Evolutionary conservation across 2,113 vertebrate species (phyloP).

Genomic region (Anser cygnoides): DNA sequence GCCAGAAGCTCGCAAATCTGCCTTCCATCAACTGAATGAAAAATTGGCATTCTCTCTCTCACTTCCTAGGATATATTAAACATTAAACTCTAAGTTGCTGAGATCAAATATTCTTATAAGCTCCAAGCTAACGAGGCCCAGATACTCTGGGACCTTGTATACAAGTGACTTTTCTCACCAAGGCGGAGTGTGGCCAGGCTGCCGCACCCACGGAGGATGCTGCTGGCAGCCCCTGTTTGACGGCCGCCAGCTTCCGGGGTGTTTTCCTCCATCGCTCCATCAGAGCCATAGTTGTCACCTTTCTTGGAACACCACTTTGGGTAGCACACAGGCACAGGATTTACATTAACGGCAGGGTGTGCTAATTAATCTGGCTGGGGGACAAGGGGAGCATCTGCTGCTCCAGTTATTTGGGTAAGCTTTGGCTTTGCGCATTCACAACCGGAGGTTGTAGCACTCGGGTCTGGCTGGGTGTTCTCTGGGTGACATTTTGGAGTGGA

Average conservation of each 20-base stretch:
- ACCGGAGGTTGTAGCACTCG: background rate
- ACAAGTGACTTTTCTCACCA: background rate
- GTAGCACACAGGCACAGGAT: background rate
- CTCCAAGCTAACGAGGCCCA: background rate
- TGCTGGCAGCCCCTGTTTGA: background rate
- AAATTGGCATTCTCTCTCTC: background rate
- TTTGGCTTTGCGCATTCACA: background rate
- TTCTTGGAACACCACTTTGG: background rate
- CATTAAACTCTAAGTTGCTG: background rate
- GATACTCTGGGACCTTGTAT: background rate
- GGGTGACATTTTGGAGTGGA: background rate
- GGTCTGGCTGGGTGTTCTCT: background rate
- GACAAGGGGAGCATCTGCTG: background rate
- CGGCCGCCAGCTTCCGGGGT: background rate
- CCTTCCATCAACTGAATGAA: background rate
- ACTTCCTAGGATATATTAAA: background rate
- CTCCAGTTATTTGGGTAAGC: background rate
- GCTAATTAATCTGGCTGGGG: background rate
- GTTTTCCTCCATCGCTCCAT: background rate
- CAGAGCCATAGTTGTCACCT: background rate
- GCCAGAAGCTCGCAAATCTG: background rate
- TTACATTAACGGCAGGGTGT: rapidly evolving
- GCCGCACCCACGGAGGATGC: rapidly evolving
- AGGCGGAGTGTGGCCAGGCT: background rate
- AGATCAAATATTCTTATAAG: background rate